phyloP scores from a whole-genome alignment of 2,888 invertebrate genomes.

The Agonopterix arenella region DNA sequence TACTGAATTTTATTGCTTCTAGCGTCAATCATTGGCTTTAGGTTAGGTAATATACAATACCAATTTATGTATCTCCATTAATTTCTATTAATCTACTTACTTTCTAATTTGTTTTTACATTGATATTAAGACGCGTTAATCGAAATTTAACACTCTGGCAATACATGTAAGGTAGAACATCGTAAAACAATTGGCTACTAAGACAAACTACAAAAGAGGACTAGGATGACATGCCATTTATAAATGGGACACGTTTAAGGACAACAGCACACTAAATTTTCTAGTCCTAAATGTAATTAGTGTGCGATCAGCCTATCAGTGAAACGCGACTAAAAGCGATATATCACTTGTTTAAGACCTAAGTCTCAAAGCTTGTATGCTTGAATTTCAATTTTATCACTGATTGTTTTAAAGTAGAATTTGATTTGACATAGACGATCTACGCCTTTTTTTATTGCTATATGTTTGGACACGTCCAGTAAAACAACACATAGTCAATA shows the following conservation, averaged over 20 bases:
- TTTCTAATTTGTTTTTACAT: constrained; percentile 54
- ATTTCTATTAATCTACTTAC: constrained; percentile 55
- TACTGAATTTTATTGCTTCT: no score
- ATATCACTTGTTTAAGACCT: constrained; percentile 2
- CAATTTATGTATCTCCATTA: constrained; percentile 44
- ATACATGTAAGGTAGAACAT: constrained; percentile 2
- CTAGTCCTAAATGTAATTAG: constrained; percentile 12
- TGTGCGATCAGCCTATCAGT: constrained; percentile 2
- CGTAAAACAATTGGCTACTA: constrained; percentile 11
- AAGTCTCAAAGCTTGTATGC: no score
- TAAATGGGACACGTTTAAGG: neutral
- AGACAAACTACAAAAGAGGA: constrained; percentile 16
- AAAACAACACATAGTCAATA: neutral
- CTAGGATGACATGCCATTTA: constrained; percentile 25
- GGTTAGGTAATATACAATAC: constrained; percentile 23
- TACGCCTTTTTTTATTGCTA: neutral
- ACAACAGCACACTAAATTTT: neutral
- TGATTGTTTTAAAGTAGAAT: neutral
- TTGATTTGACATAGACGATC: neutral
- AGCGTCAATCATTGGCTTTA: no score
- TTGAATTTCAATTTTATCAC: neutral
- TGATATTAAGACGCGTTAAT: constrained; percentile 18
- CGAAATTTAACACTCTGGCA: constrained; percentile 3
- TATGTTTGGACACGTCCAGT: no score
- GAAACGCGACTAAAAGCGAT: constrained; percentile 2